Base-by-base conservation (phyloP, 1,140 invertebrate genomes). In the Cydia pomonella region DNA sequence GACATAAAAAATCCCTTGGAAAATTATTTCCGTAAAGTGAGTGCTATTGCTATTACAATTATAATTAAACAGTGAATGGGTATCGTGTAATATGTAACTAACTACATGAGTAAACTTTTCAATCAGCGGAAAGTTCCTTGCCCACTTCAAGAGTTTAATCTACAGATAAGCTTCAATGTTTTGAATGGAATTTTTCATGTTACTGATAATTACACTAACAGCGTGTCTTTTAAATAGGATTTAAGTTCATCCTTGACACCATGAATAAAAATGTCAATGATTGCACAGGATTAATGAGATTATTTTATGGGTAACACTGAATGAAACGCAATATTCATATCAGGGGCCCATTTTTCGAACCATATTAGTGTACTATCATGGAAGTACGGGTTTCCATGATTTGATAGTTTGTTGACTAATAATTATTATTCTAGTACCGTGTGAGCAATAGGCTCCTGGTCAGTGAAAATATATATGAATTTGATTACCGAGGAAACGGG, bases 161-260 rank as follows among this genome's bases (percentile, higher is more conserved):
- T 81, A 66, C 73, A 77, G 83, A 84, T 86, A 81, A 69, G 64
- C 64, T 33, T 69, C 64, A 85, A 71, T 59, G 53, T 81, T 81
- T 25, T 84, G 79, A 82, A 81, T 85, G 84, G 86, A 87, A 86
- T 84, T 82, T 86, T 87, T 84, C 82, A 69, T 18, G 71, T 44
- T 29, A 72, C 44, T 29, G 71, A 72, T 50, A 72, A 72, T 25
- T 72, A 25, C 53, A 59, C 53, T 23, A 2, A 23, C 21, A 59
- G 9, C 18, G 21, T 23, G 18, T 59, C 6, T 38, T 69, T 38
- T 69, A 1, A 69, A 29, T 3, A 29, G 33, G 64, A 29, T 69
- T 33, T 29, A 27, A n/a, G 25, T 29, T 38, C 25, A 29, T 29
- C 33, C 25, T 69, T 69, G 25, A 69, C 33, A 29, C 25, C 16